Conservation (phyloP, 2,797 vertebrate genomes). For the Karalla daura region DNA sequence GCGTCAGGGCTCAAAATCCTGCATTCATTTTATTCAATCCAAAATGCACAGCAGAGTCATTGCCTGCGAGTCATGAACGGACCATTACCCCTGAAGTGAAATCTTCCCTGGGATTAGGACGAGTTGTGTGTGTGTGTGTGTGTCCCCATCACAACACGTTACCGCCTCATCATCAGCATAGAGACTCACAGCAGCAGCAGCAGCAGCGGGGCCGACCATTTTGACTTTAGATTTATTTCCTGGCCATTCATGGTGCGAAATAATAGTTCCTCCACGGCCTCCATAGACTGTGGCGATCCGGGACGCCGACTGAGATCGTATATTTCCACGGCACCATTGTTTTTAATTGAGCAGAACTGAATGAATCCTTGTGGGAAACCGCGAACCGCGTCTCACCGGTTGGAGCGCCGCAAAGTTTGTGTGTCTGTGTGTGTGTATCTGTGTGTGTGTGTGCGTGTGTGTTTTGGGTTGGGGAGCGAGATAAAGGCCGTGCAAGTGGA, state of each 20-base stretch:
- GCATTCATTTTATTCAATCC: neutral
- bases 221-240: constrained; percentile 46
- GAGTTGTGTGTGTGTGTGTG: constrained; percentile 15
- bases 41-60: neutral
- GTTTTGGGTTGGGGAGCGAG: constrained; percentile 24
- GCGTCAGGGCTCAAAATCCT: neutral
- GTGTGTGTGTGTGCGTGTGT: too few species aligned
- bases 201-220: neutral
- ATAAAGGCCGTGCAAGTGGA: constrained; percentile 29
- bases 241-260: constrained; percentile 53
- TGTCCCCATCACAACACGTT: constrained; percentile 18
- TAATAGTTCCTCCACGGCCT: constrained; percentile 44
- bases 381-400: constrained; percentile 14
- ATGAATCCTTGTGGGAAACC: constrained; percentile 45
- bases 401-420: constrained; percentile 26
- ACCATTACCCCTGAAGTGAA: constrained; percentile 5
- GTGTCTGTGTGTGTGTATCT: too few species aligned
- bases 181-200: constrained; percentile 7
- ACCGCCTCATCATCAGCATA: constrained; percentile 13
- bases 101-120: neutral
- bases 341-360: constrained; percentile 31
- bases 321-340: constrained; percentile 40
- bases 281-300: constrained; percentile 11
- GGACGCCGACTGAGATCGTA: constrained; percentile 50
- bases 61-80: neutral